These are phyloP conservation scores for Tyria jacobaeae DNA, from an alignment of 2,888 invertebrate genomes.

Conservation along the genomic window DNA sequence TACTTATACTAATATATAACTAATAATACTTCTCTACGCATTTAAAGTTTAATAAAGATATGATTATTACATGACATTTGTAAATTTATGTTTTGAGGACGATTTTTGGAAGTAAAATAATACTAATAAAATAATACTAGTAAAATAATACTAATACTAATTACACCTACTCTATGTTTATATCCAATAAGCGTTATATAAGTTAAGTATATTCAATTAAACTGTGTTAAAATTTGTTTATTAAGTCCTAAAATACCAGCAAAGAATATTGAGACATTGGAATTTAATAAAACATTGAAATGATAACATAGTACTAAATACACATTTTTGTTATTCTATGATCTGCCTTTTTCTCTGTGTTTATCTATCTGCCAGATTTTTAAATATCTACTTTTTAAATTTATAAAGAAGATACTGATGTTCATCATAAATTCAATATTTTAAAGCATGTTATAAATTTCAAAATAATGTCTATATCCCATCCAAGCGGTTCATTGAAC, in stretches of 20 bases:
- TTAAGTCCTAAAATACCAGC: neutral
- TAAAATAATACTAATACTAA: no score
- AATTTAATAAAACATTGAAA: no score
- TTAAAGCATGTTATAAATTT: no score
- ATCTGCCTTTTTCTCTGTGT: no score
- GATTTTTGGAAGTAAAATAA: neutral
- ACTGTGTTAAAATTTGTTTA: neutral
- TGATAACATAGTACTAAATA: no score
- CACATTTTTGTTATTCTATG: no score
- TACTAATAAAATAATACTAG: no score
- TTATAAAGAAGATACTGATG: no score
- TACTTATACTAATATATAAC: neutral
- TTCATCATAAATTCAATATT: no score
- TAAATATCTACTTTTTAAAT: no score
- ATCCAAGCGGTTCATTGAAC: conserved; percentile 25
- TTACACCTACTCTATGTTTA: neutral
- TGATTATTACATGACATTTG: neutral
- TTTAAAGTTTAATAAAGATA: neutral
- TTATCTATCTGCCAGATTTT: no score
- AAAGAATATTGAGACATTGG: no score
- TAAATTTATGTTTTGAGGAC: neutral
- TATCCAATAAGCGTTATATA: neutral
- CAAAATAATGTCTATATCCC: neutral
- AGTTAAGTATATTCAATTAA: neutral
- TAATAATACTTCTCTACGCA: neutral